Evolutionary conservation across 1,140 invertebrate species (phyloP).

Genomic region (Apolygus lucorum): DNA sequence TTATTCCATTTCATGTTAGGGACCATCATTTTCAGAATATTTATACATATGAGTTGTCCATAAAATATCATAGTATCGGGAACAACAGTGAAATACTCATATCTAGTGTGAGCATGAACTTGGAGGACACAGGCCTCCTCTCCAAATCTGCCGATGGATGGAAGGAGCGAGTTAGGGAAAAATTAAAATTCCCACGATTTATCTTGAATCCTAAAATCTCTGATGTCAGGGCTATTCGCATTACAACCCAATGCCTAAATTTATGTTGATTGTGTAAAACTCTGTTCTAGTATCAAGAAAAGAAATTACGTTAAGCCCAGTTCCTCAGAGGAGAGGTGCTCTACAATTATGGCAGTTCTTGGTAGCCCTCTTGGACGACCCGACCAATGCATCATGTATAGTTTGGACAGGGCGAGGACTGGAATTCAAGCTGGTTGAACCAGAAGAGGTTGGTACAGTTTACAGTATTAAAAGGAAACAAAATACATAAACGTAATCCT

Average conservation of each 20-base stretch:
- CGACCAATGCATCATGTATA: conserved; percentile 75
- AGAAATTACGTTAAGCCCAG: neutral
- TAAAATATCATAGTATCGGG: too few species aligned
- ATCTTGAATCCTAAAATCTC: neutral
- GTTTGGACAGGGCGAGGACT: conserved; percentile 91
- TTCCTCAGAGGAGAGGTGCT: conserved; percentile 57
- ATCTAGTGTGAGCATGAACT: too few species aligned
- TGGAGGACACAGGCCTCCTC: too few species aligned
- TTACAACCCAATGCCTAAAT: neutral
- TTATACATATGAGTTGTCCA: too few species aligned
- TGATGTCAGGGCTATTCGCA: neutral
- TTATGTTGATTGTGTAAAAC: neutral
- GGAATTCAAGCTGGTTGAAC: conserved; percentile 91
- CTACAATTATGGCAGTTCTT: conserved; percentile 92
- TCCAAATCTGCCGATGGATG: too few species aligned
- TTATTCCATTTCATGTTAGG: too few species aligned
- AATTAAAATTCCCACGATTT: too few species aligned
- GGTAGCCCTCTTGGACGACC: conserved; percentile 79
- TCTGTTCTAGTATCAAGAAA: neutral
- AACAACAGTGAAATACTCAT: too few species aligned
- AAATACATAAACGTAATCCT: too few species aligned
- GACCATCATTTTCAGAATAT: too few species aligned
- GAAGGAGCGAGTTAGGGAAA: too few species aligned
- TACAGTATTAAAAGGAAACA: neutral
- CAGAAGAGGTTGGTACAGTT: conserved; percentile 64